Evolutionary conservation across 1,140 invertebrate species (phyloP).

Genomic region (Drosophila kurseongensis): DNA sequence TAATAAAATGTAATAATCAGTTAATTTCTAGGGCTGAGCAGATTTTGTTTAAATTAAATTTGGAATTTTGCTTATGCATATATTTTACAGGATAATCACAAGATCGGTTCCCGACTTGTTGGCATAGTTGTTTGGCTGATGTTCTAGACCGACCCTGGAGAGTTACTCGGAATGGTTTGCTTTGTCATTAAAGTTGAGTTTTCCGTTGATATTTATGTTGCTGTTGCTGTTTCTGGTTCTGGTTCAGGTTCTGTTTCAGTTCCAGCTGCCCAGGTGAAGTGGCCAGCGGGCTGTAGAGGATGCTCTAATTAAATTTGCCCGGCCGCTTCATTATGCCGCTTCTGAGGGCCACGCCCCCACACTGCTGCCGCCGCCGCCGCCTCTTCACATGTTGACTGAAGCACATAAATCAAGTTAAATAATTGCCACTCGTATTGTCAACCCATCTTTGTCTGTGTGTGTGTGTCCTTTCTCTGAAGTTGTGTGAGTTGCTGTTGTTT

Average conservation of each 20-base stretch:
- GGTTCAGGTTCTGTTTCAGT: background rate
- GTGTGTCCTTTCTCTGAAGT: conserved; percentile 8
- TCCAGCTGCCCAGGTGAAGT: conserved; percentile 54
- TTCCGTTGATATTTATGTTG: conserved; percentile 11
- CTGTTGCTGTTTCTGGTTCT: background rate
- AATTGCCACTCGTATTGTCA: conserved; percentile 76
- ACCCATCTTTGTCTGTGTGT: conserved; percentile 15
- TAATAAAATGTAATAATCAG: too few species aligned
- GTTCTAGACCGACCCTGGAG: conserved; percentile 32
- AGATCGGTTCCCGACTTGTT: background rate
- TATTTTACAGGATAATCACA: conserved; percentile 6
- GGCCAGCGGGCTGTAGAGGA: conserved; percentile 44
- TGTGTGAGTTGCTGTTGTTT: conserved; percentile 25
- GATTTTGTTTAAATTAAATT: too few species aligned
- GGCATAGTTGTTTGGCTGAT: conserved; percentile 25
- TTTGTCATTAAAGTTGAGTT: conserved; percentile 71
- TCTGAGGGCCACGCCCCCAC: conserved; percentile 5
- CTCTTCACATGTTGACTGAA: conserved; percentile 57
- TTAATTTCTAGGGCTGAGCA: too few species aligned
- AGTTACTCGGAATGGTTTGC: conserved; percentile 47
- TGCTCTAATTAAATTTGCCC: conserved; percentile 76
- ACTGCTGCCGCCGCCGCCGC: background rate
- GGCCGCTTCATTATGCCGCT: conserved; percentile 65
- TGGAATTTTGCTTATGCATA: background rate
- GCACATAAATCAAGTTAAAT: conserved; percentile 81